Evolutionary conservation across 1,140 invertebrate genomes (phyloP), one percentile per base, ranked within the genome.

Genomic region (Helicoverpa armigera): DNA sequence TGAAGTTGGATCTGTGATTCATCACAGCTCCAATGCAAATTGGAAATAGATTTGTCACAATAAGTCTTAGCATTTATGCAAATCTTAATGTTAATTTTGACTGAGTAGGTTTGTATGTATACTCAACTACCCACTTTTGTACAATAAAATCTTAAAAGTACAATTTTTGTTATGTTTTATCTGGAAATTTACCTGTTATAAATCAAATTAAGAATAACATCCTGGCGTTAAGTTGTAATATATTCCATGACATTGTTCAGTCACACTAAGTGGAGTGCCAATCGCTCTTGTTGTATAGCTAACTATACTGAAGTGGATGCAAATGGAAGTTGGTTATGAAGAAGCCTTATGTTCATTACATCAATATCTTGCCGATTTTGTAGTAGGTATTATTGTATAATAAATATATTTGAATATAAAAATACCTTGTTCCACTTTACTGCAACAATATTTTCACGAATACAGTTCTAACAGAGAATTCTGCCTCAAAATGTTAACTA

Each of bases 61-160:
- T 81, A 86, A 50, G 61, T 81, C 58, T 85, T 88, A 92, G 90
- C 91, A 91, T 92, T 93, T 92, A 92, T 88, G 86, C 83, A 90
- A 87, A 87, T 88, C 85, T 87, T 90, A 77, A 88, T 83, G 83
- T 87, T 87, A 81, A 84, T 85, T 88, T 92, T 91, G 90, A 94
- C 91, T 92, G 89, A 91, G 88, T 92, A 91, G 84, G 89, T 91
- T 89, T 93, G 88, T 93, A 91, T 92, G 82, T 93, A 90, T 90
- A 89, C 70, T 89, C 82, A 89, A 91, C 72, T 87, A 82, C 81
- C 88, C 87, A 80, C 83, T 90, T 92, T 91, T 92, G 87, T 92
- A 92, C 86, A 92, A 93, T 94, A 93, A 90, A 91, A 84, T 82
- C 76, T 86, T 87, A 84, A 88, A 91, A 87, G 80, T 86, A 87